Base-by-base conservation (phyloP, 2,797 vertebrate genomes). In the Eospalax fontanierii region DNA sequence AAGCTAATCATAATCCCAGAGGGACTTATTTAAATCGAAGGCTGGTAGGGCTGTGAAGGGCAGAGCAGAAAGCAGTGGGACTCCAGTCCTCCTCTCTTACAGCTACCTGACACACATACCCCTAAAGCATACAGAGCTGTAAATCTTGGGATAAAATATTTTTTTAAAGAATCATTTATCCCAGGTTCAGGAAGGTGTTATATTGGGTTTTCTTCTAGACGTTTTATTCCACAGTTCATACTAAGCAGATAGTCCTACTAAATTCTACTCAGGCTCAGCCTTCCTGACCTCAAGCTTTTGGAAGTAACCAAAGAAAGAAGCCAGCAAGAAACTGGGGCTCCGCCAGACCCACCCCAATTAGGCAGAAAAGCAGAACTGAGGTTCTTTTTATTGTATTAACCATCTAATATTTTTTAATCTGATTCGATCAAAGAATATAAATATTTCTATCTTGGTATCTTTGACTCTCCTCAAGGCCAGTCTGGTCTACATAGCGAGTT, bases 201-300 rank as follows among this genome's bases (percentile, higher is more conserved):
- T n/a, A n/a, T 21, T 50, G 0, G n/a, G 7, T 89, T 83, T 89
- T 93, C 59, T 43, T 89, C 33, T 89, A 19, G 33, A 91, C 83
- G 40, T 30, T 61, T 76, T 70, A 78, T 76, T 92, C 76, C 68
- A 30, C 38, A 33, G 85, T 86, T 95, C 80, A 15, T 26, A 22
- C 33, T 70, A 78, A 70, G 30, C 65, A 85, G 59, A 46, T 35
- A 24, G 26, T 46, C 40, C 54, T 74, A 16, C 28, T 63, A 18
- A 54, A 43, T 80, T 84, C 35, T 66, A 61, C 54, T 68, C 33
- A 57, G 66, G 28, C 26, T n/a, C 30, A n/a, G 14, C 40, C 28
- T 92, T 87, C 30, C 73, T 30, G 82, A 5, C 4, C 30, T 43
- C 63, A 66, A 84, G 38, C 18, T 84, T 86, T 89, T 74, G 30